Percentiles rank a stretch among this genome's conserved stretches.
Conservation (phyloP, 1,140 invertebrate species). For the Leptopilina boulardi region DNA sequence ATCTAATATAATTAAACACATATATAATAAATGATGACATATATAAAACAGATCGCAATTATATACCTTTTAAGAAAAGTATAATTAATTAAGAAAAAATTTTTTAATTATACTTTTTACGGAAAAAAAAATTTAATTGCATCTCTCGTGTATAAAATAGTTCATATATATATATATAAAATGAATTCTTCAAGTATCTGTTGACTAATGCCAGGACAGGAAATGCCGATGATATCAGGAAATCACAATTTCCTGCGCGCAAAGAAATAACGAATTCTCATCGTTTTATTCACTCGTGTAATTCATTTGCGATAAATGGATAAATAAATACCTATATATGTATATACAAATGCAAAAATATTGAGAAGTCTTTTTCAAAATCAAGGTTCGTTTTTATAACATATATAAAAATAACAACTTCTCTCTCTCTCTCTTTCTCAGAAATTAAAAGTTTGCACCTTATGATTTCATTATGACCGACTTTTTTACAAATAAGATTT, state of each 20-base stretch:
- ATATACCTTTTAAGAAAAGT: too few relatives aligned
- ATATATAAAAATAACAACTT: background rate
- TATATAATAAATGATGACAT: too few relatives aligned
- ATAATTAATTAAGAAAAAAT: too few relatives aligned
- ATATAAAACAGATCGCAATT: too few relatives aligned
- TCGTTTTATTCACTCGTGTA: background rate
- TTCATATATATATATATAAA: background rate
- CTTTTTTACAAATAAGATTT: slow-evolving; percentile 30
- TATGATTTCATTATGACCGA: slow-evolving; percentile 29
- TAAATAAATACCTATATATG: background rate
- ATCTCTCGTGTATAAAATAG: too few relatives aligned
- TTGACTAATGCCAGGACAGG: slow-evolving; percentile 22
- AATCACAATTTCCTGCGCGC: slow-evolving; percentile 15
- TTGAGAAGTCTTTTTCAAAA: slow-evolving; percentile 2
- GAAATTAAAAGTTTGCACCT: slow-evolving; percentile 32
- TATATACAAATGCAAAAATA: background rate
- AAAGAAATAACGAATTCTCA: slow-evolving; percentile 7
- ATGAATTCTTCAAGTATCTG: background rate
- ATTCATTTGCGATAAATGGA: background rate
- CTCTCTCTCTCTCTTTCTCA: background rate
- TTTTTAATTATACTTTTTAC: too few relatives aligned
- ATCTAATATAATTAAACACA: too few relatives aligned
- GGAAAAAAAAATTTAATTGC: too few relatives aligned
- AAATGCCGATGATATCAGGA: slow-evolving; percentile 6
- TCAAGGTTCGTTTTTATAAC: background rate